Conservation (phyloP, 2,113 vertebrate genomes). For the Protobothrops mucrosquamatus region DNA sequence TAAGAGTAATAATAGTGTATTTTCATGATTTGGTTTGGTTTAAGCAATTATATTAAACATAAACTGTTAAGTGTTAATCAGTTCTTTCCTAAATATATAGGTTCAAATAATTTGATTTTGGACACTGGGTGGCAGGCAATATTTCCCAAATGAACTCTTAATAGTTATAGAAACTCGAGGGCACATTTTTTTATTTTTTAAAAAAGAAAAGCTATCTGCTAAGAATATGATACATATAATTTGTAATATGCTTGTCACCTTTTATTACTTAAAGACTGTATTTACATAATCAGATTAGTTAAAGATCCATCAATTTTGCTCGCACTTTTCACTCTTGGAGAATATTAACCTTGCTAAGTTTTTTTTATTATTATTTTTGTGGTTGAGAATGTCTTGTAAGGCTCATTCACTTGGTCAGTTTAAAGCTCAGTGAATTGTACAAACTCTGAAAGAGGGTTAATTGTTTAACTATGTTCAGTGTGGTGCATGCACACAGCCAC, state of each 20-base stretch:
- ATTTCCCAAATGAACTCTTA: neutral
- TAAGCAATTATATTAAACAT: neutral
- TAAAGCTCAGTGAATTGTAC: neutral
- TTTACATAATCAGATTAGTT: neutral
- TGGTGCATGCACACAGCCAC: neutral
- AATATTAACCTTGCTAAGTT: neutral
- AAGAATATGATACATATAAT: neutral
- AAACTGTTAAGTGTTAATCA: neutral
- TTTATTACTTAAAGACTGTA: neutral
- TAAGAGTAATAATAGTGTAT: neutral
- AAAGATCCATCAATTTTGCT: neutral
- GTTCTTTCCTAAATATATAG: neutral
- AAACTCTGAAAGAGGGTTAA: neutral
- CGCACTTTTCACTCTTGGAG: neutral
- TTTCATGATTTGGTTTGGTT: neutral
- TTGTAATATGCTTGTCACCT: neutral
- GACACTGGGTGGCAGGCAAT: neutral
- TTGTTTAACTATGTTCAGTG: neutral
- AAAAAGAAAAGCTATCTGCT: neutral
- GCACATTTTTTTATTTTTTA: neutral
- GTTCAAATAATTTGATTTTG: neutral
- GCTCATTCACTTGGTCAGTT: neutral
- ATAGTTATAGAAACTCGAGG: neutral
- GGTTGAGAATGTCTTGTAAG: neutral
- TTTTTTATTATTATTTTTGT: neutral